Evolutionary conservation across 2,113 vertebrate genomes (phyloP).

Genomic region (Plecotus auritus): DNA sequence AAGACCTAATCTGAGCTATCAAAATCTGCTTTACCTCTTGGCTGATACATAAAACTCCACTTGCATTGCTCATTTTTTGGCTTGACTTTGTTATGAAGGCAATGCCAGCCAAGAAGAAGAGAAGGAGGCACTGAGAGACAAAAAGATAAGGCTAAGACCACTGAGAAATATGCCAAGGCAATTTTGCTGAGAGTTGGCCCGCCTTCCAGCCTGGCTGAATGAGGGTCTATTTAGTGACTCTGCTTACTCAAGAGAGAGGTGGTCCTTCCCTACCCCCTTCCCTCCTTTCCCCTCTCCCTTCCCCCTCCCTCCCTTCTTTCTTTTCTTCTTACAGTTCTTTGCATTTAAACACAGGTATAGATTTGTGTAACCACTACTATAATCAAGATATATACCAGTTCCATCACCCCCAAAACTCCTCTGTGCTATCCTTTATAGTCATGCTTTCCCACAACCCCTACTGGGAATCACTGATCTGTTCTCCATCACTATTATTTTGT

Average conservation of each 20-base stretch:
- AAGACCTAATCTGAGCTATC: background rate
- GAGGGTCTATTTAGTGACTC: background rate
- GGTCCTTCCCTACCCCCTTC: rapidly evolving
- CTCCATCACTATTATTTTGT: background rate
- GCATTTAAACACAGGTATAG: background rate
- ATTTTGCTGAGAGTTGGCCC: background rate
- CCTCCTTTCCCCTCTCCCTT: background rate
- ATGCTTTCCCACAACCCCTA: background rate
- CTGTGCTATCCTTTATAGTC: background rate
- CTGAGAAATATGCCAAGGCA: background rate
- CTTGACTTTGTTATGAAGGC: background rate
- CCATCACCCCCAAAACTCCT: background rate
- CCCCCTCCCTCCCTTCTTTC: background rate
- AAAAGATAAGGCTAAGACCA: background rate
- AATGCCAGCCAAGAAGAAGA: background rate
- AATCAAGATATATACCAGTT: background rate
- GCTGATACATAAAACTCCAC: background rate
- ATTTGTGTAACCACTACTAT: background rate
- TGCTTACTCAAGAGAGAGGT: background rate
- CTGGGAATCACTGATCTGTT: background rate
- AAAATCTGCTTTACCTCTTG: background rate
- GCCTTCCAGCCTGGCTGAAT: background rate
- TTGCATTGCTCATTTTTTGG: background rate
- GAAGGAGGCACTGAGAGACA: background rate
- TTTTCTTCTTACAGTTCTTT: background rate